These are phyloP conservation scores for Hirudo medicinalis DNA, from an alignment of 1,140 invertebrate genomes.

Conservation along the genomic window DNA sequence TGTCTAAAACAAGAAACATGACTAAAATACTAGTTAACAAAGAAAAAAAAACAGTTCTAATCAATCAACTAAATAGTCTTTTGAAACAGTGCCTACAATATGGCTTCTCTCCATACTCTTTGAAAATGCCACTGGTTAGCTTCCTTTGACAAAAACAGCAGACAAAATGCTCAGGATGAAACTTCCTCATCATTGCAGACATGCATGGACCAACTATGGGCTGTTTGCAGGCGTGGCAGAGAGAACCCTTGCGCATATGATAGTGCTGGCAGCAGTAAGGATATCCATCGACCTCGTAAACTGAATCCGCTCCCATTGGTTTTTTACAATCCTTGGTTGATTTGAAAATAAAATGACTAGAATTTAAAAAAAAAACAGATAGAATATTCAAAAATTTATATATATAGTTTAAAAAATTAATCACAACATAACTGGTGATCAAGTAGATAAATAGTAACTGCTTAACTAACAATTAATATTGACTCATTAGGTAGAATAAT, in stretches of 20 bases:
- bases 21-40: too few species aligned
- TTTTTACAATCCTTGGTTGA: constrained; percentile 32
- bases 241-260: constrained; percentile 77
- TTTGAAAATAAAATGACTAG: too few species aligned
- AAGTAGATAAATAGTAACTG: too few species aligned
- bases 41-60: background rate
- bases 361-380: too few species aligned
- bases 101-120: constrained; percentile 68
- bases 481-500: too few species aligned
- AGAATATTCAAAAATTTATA: too few species aligned
- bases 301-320: constrained; percentile 77
- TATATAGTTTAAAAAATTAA: too few species aligned
- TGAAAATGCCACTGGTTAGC: constrained; percentile 86
- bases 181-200: constrained; percentile 91
- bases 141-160: constrained; percentile 87
- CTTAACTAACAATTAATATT: too few species aligned
- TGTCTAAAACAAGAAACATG: too few species aligned
- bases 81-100: constrained; percentile 90
- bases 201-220: constrained; percentile 79
- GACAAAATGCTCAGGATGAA: constrained; percentile 90
- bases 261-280: constrained; percentile 98
- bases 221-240: constrained; percentile 86
- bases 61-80: constrained; percentile 52
- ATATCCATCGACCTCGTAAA: constrained; percentile 84
- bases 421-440: constrained; percentile 43